phyloP scores from a whole-genome alignment of 2,888 invertebrate genomes.

The Eueremaeus valkanovi region DNA sequence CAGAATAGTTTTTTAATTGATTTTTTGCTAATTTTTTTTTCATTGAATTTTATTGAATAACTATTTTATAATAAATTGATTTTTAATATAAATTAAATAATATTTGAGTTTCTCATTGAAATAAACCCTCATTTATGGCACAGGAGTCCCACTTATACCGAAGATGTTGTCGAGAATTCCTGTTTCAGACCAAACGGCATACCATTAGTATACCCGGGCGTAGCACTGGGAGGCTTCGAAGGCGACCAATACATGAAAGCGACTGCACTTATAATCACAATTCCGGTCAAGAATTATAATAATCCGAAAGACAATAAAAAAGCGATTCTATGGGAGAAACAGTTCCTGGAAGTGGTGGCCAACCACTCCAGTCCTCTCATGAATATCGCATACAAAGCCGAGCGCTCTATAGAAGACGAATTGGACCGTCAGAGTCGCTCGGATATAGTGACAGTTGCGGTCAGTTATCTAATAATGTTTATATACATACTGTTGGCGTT shows the following conservation, averaged over 20 bases:
- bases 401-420: slow-evolving; percentile 90
- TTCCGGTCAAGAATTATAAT: slow-evolving; percentile 82
- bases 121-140: slow-evolving; percentile 18
- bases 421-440: slow-evolving; percentile 58
- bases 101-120: no score
- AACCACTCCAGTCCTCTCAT: slow-evolving; percentile 51
- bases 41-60: no score
- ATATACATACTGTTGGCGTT: slow-evolving; percentile 93
- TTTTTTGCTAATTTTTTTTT: no score
- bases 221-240: slow-evolving; percentile 47
- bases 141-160: slow-evolving; percentile 40
- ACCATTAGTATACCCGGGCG: slow-evolving; percentile 46
- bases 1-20: no score
- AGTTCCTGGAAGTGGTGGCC: slow-evolving; percentile 54
- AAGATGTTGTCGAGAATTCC: slow-evolving; percentile 42
- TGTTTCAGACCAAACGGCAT: slow-evolving; percentile 49
- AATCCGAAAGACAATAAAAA: slow-evolving; percentile 68
- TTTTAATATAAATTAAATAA: no score
- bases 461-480: slow-evolving; percentile 58
- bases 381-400: slow-evolving; percentile 55
- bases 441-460: slow-evolving; percentile 56
- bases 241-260: slow-evolving; percentile 65
- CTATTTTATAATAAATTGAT: no score
- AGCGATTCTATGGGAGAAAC: slow-evolving; percentile 78
- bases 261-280: slow-evolving; percentile 79